These are phyloP conservation scores for Ditula angustiorana DNA, from an alignment of 2,888 invertebrate genomes.

Conservation along the genomic window DNA sequence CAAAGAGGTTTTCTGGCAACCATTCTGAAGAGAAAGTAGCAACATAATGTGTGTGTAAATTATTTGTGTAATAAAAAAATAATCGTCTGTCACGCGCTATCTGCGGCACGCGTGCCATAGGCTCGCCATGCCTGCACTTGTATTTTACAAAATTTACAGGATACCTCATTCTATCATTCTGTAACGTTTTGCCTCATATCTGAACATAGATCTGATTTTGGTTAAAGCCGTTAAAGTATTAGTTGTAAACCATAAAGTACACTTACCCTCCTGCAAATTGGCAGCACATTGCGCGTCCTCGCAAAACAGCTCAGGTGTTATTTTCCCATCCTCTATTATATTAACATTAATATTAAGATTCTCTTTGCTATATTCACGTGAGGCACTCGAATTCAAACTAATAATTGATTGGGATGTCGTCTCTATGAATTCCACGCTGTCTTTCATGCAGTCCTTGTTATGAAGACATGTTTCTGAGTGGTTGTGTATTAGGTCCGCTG, in stretches of 20 bases:
- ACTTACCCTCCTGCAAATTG: constrained; percentile 47
- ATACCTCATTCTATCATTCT: no score
- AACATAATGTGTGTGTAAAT: no score
- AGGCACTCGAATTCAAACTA: constrained; percentile 57
- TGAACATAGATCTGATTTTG: no score
- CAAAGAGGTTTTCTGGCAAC: no score
- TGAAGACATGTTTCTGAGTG: constrained; percentile 77
- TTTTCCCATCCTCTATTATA: constrained; percentile 11
- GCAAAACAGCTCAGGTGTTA: constrained; percentile 52
- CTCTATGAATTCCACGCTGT: constrained; percentile 67
- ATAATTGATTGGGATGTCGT: constrained; percentile 58
- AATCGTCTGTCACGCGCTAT: no score
- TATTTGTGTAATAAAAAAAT: no score
- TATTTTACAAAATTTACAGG: no score
- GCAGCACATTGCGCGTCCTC: constrained; percentile 57
- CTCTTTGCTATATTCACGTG: constrained; percentile 44
- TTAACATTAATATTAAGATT: constrained; percentile 26
- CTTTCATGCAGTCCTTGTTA: constrained; percentile 66
- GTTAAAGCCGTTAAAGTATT: no score
- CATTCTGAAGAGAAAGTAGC: no score
- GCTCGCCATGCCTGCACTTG: no score
- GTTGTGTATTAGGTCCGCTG: constrained; percentile 74
- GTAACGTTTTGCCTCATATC: no score
- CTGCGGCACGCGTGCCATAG: no score
- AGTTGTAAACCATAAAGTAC: background rate